These are phyloP conservation scores for Thryonomys swinderianus DNA, from an alignment of 2,113 vertebrate genomes.

Conservation along the genomic window DNA sequence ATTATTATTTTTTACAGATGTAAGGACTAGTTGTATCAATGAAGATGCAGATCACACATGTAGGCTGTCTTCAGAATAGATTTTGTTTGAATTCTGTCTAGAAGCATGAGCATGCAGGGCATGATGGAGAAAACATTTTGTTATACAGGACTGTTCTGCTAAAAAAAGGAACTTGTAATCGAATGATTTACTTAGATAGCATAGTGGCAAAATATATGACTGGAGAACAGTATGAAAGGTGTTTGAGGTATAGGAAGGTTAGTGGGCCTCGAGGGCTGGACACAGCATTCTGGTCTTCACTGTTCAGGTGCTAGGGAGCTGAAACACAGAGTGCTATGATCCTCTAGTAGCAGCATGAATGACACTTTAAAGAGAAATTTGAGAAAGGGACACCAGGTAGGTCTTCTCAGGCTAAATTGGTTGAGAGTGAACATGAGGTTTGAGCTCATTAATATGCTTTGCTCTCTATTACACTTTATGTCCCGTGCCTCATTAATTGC, in stretches of 20 bases:
- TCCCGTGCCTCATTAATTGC: constrained; percentile 74
- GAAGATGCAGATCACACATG: background rate
- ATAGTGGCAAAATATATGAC: background rate
- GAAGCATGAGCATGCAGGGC: background rate
- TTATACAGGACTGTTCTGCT: background rate
- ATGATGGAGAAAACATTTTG: background rate
- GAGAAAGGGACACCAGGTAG: constrained; percentile 28
- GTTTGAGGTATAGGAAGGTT: background rate
- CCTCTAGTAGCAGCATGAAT: background rate
- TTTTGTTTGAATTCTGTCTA: constrained; percentile 32
- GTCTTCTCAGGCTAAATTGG: constrained; percentile 58
- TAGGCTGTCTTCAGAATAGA: background rate
- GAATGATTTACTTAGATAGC: background rate
- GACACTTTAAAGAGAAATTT: constrained; percentile 3
- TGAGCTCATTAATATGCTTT: constrained; percentile 72
- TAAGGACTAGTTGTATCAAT: background rate
- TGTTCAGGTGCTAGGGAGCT: background rate
- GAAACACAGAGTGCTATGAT: background rate
- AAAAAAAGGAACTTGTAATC: background rate
- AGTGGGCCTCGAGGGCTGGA: background rate
- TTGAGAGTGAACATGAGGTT: constrained; percentile 42
- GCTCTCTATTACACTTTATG: constrained; percentile 68
- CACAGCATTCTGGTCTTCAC: background rate
- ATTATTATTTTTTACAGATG: background rate
- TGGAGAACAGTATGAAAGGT: background rate